Conservation (phyloP, 2,797 vertebrate species). For the Calcarius lapponicus region DNA sequence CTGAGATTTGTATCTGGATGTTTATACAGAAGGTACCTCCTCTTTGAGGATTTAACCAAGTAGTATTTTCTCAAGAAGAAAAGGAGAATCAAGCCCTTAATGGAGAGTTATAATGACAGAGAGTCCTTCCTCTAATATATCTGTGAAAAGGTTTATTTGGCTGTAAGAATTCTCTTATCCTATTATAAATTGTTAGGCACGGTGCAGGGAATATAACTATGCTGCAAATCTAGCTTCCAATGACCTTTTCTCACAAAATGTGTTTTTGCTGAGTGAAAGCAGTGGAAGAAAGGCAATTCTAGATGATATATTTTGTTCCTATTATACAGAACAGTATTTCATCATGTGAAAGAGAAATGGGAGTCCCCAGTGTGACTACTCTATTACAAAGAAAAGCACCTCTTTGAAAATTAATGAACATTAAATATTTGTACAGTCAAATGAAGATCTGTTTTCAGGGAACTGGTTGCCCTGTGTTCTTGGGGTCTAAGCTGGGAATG, state of each 20-base stretch:
- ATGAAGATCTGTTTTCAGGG: constrained; percentile 24
- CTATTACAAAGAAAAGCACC: constrained; percentile 47
- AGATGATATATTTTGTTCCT: constrained; percentile 16
- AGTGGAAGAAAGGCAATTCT: neutral
- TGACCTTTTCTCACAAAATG: constrained; percentile 34
- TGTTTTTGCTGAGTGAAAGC: constrained; percentile 35
- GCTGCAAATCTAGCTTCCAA: constrained; percentile 17
- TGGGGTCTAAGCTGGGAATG: neutral
- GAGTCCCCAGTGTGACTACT: constrained; percentile 10
- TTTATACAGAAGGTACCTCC: neutral
- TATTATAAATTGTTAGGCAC: neutral
- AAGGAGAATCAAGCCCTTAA: neutral
- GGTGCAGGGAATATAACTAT: neutral
- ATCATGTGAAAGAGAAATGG: constrained; percentile 26
- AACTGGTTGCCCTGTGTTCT: constrained; percentile 4
- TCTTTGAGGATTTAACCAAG: neutral
- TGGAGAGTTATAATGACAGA: neutral
- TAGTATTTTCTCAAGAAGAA: neutral
- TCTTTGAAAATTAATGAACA: constrained; percentile 65
- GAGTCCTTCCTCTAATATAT: neutral
- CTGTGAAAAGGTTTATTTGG: constrained; percentile 24
- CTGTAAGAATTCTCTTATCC: constrained; percentile 7
- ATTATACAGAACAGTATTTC: constrained; percentile 33
- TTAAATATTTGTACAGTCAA: constrained; percentile 62
- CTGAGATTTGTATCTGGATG: neutral